Percentiles rank a stretch among this genome's conserved stretches.
Conservation (phyloP, 2,797 vertebrate species). For the Dryobates pubescens region DNA sequence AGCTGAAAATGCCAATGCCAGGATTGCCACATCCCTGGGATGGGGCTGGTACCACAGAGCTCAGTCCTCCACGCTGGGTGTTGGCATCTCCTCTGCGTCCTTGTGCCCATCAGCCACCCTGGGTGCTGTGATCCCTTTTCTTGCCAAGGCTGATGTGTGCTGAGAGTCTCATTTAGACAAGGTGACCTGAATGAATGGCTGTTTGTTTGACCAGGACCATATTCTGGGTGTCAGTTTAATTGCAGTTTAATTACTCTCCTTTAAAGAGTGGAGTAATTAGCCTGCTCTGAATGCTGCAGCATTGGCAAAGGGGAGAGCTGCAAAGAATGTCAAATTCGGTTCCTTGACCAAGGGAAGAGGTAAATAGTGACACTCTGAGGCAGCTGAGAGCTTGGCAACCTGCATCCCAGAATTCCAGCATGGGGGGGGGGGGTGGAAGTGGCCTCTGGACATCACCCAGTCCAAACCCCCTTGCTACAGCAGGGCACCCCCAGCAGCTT, state of each 20-base stretch:
- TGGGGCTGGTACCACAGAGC: neutral
- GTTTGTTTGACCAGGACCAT: neutral
- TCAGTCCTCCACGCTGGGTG: neutral
- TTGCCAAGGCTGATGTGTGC: neutral
- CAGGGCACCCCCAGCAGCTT: too few species aligned
- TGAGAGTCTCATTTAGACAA: neutral
- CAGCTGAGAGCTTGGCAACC: neutral
- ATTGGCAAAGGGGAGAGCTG: neutral
- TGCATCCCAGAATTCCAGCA: neutral
- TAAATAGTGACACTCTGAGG: neutral
- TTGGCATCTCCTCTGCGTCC: neutral
- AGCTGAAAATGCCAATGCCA: neutral
- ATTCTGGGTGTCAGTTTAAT: neutral
- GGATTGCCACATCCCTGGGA: neutral
- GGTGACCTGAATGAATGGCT: neutral
- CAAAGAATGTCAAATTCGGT: neutral
- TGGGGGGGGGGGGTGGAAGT: too few species aligned
- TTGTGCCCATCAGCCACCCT: neutral
- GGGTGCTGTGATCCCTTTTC: neutral
- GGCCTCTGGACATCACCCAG: too few species aligned
- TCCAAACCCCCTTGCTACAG: too few species aligned
- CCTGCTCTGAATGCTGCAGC: neutral
- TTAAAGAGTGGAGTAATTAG: neutral
- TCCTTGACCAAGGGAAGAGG: neutral
- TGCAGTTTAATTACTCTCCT: neutral